A percentile compares a stretch with the other conserved stretches of the same genome.
These are phyloP conservation scores for Magallana ariakensis DNA, from an alignment of 1,140 invertebrate genomes.

Conservation along the genomic window DNA sequence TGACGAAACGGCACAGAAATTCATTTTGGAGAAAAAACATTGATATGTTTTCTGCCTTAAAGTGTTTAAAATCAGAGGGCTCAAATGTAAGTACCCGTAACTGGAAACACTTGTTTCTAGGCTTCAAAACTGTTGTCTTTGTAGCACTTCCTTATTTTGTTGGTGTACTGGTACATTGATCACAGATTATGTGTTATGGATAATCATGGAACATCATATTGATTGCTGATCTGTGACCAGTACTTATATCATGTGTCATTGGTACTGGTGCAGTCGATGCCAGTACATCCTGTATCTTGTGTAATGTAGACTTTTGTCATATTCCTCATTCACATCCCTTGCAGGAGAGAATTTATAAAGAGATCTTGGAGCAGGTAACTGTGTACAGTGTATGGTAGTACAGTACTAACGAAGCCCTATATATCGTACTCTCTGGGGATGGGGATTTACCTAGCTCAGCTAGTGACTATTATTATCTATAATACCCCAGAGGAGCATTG, in stretches of 20 bases:
- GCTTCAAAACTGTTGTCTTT: too few species aligned
- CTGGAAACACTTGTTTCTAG: too few species aligned
- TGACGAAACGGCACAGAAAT: slow-evolving; percentile 3
- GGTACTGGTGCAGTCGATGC: too few species aligned
- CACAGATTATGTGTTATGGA: too few species aligned
- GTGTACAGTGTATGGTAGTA: neutral
- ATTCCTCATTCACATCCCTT: neutral
- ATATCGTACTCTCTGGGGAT: neutral
- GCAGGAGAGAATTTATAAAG: slow-evolving; percentile 18
- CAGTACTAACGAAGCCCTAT: slow-evolving; percentile 9
- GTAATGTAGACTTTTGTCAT: too few species aligned
- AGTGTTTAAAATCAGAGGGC: slow-evolving; percentile 12
- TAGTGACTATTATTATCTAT: neutral
- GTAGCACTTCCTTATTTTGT: too few species aligned
- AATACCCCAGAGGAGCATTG: neutral
- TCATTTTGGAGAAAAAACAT: slow-evolving; percentile 17
- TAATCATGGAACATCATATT: too few species aligned
- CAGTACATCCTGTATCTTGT: too few species aligned
- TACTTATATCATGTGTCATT: too few species aligned
- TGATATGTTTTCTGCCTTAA: neutral
- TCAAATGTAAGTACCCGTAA: neutral
- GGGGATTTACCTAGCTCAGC: neutral
- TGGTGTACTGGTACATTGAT: too few species aligned
- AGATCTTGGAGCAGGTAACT: slow-evolving; percentile 7
- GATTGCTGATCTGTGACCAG: too few species aligned